Base-by-base conservation (phyloP, 2,113 vertebrate genomes). In the Pedetes capensis region DNA sequence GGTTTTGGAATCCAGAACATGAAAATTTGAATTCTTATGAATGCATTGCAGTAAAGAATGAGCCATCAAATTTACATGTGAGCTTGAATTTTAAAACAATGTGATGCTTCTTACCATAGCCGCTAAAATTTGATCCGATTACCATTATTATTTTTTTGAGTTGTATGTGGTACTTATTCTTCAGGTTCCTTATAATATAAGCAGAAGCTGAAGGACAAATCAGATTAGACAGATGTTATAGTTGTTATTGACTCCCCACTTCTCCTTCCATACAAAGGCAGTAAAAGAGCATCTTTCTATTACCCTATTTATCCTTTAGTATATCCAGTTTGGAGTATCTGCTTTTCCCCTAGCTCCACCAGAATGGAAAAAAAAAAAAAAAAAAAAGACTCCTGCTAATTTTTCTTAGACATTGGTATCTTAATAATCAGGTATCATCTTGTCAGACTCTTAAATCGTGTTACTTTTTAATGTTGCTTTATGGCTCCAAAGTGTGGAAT, bases 11-110 rank as follows among this genome's bases (percentile, higher is more conserved):
- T 79, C 3, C 17, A 88, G 27, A 79, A 64, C 32, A 42, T 63
- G 25, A 92, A 81, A 82, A 74, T 76, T 91, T 78, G 18, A 79
- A 71, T 75, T 91, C 89, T 91, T 59, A 64, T 80, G 63, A 93
- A 74, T 80, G 94, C 80, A 87, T 87, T 87, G 4, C 25, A 86
- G 6, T 59, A 81, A 84, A 88, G 18, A 84, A 82, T 68, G 80
- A 79, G 18, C 17, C 37, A 10, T 88, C 66, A 63, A 75, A 14
- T 85, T 93, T 89, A 18, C n/a, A 75, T 47, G 5, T 85, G 82
- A 80, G 9, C 49, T 78, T 37, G 47, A 95, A 71, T 83, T 85
- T 42, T 14, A 29, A 49, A 27, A 51, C 44, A 20, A 57, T 69
- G 17, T 49, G 5, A 17, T 74, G 32, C 49, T 90, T 92, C 20